Evolutionary conservation across 2,888 invertebrate genomes (phyloP), one percentile per base, ranked within the genome.

Genomic region (Dione juno): DNA sequence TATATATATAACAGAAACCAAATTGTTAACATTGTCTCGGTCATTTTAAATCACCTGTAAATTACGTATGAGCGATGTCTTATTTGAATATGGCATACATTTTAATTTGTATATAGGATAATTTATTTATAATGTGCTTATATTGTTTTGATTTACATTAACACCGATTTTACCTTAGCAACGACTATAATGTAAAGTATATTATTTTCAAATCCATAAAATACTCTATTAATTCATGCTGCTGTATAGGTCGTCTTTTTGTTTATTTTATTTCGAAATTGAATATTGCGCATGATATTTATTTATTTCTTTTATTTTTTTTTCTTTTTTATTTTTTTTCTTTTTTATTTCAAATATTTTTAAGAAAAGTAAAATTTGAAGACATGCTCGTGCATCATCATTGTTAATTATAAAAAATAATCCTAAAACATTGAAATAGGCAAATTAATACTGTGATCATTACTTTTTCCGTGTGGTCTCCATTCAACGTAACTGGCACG

Each of bases 21-120:
- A 40, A 40, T 57, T 57, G 57, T 57, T 57, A 57, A n/a, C 37
- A 57, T 11, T 50, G 57, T 57, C 37, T 37, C 16, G 7, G 16
- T 16, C 54, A 54, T 28, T 14, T 53, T 53, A 28, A n/a, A 37
- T 54, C 57, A 57, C 37, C 57, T 57, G 57, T 37, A 37, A 57
- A 16, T n/a, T 35, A 53, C 52, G 21, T 53, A 11, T 52, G 5
- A 52, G 21, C 52, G 52, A 1, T 7, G 13, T 52, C 28, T 13
- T 52, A 28, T 28, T 14, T 53, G 14, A 53, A 1, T 53, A 21
- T 14, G 19, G 19, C 19, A 19, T 50, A 50, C 10, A 50, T 50
- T 50, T 19, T 50, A 21, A 21, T 52, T 21, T 11, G 1, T 52
- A 21, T 21, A 52, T 2, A 21, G 52, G 11, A 21, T 5, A 21